Base-by-base conservation (phyloP, 2,113 vertebrate species). In the Phylloscopus whistleri region DNA sequence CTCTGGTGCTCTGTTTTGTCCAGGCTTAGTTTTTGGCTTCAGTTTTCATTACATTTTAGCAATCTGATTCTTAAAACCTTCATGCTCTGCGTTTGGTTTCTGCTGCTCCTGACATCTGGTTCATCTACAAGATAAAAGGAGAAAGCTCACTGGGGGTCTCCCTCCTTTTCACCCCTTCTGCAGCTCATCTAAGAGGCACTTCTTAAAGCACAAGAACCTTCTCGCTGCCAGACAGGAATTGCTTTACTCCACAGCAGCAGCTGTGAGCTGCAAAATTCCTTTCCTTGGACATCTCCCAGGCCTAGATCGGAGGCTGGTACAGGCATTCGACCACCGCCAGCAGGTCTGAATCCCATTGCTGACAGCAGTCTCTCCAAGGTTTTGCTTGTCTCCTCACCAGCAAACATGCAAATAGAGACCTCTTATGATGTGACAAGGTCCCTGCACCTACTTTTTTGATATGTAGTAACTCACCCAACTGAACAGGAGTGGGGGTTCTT, bases 61-160 rank as follows among this genome's bases (percentile, higher is more conserved):
- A 64, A 70, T 60, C 35, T 51, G 30, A 72, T 81, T 92, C 56
- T 78, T 94, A 91, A 89, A 93, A 33, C 22, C 35, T 81, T 88
- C 75, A 9, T 70, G 55, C 22, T 81, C 52, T 41, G 91, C 37
- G 51, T 89, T 75, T 60, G 19, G 77, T 89, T 94, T 96, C 73
- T 91, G 66, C 60, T 75, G 49, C 44, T 92, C 26, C 69, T 60
- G 69, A 89, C 80, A 82, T 75, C 64, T 84, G 76, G 68, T 86
- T 93, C 84, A 80, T 83, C 92, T 92, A 75, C 75, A 86, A 77
- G 39, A 92, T 59, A 90, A 90, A 90, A 77, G 79, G n/a, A 52
- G 84, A 95, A 94, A 84, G 30, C 68, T 39, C 64, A 49, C 30
- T 59, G 69, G 62, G 30, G 31, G 11, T 78, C 27, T 89, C 62